Base-by-base conservation (phyloP, 2,888 invertebrate species). In the Drosophila picticornis region DNA sequence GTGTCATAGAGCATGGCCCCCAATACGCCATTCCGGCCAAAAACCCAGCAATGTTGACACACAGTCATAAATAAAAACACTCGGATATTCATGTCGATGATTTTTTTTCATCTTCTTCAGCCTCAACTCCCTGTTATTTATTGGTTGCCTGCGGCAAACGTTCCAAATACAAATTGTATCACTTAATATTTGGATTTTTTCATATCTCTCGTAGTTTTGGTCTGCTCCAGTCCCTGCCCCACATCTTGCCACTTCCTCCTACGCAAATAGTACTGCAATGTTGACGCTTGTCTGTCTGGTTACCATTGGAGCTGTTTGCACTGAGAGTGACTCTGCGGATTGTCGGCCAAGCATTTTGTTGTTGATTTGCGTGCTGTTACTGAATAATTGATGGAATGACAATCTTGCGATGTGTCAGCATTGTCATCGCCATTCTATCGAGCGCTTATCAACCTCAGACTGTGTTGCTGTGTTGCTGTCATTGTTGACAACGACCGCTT, bases 311-410 rank as follows among this genome's bases (percentile, higher is more conserved):
- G 60, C 51, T 80, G 68, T 72, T 76, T 70, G 73, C 60, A 75
- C 46, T 62, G 68, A 16, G 27, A 56, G 69, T 82, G 73, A 75
- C 76, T 76, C 81, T 77, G 56, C 72, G 74, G 74, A 73, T 83
- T 83, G 80, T 76, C 59, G 61, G 51, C 43, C 65, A 65, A 77
- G 77, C 72, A 77, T 83, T 83, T 82, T 79, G 83, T 81, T 83
- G 80, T 86, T 86, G 84, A 90, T 84, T 88, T 88, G 89, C 83
- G 85, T 86, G 43, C 29, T 43, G 83, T 83, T 76, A 61, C 61
- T 90, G 87, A 77, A 88, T 88, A 88, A 90, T 90, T 90, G 90
- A 88, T 90, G 80, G 81, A 83, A 88, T 86, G 84, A 85, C 90
- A 90, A 83, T 83, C 77, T 79, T 75, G 77, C 81, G 81, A 84